Base-by-base conservation (phyloP, 2,888 invertebrate genomes). In the Alloscopus bannaensis region DNA sequence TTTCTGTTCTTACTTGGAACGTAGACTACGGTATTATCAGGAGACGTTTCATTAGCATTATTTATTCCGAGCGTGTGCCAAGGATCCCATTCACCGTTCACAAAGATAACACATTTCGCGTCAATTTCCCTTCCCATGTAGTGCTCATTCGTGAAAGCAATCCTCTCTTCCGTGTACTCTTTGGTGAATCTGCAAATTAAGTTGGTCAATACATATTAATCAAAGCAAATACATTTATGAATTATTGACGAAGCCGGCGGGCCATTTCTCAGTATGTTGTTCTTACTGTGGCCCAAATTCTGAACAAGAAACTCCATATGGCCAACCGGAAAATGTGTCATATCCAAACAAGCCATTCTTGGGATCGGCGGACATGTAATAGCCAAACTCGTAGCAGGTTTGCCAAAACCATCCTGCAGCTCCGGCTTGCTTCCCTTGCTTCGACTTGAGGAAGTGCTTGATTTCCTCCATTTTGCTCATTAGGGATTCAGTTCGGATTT, bases 351-450 rank as follows among this genome's bases (percentile, higher is more conserved):
- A 88, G 81, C 89, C 89, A n/a, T 86, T 83, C 11, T 84, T 78
- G 16, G 86, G 85, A 80, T 89, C 88, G 8, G 90, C 88, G 1
- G 89, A 87, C 86, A 90, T 90, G 86, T 87, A 90, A 86, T 88
- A 90, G 26, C 89, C 90, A 86, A 90, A 90, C 82, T 90, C 90
- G 68, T 88, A 88, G 86, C 90, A 90, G 0, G 90, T 90, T 86
- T 90, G 90, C 85, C 89, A 90, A 16, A 87, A 88, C 90, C 90
- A 90, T 8, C 55, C 45, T 22, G 45, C 62, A 11, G 65, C 66
- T 22, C 64, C 80, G 11, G 69, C 16, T 29, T 55, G 36, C 24
- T 57, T 52, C 22, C 80, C 80, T 65, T 76, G 68, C 18, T 73
- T 29, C 2, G 80, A 70, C 18, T 29, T 55, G 2, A 76, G 45